These are phyloP conservation scores for Cochlearius cochlearius DNA, from an alignment of 2,113 vertebrate genomes.

Conservation along the genomic window DNA sequence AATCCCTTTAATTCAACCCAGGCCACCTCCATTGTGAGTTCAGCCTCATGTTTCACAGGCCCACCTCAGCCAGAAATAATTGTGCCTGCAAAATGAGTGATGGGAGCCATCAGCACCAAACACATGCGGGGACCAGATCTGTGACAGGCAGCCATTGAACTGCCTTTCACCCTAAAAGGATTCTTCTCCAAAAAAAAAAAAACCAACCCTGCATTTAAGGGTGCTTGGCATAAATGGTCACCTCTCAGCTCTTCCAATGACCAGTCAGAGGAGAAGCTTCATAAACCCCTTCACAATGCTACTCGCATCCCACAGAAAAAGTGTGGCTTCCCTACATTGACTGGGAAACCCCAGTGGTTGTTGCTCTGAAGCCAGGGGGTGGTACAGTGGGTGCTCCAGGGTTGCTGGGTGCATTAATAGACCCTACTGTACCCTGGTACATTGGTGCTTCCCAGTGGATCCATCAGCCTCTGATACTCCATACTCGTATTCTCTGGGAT, in stretches of 20 bases:
- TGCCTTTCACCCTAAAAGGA: not conserved
- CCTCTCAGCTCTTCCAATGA: not conserved
- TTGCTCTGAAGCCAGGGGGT: not conserved
- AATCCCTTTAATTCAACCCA: not conserved
- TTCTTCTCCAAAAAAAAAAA: not conserved
- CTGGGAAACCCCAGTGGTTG: not conserved
- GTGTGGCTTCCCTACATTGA: not conserved
- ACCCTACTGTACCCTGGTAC: not conserved
- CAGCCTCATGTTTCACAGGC: not conserved
- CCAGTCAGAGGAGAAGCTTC: not conserved
- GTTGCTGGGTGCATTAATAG: not conserved
- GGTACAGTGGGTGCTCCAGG: not conserved
- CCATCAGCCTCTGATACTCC: not conserved
- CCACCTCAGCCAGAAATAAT: not conserved
- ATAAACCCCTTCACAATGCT: not conserved
- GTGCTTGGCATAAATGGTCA: not conserved
- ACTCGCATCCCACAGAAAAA: not conserved
- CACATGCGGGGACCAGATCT: rapidly evolving
- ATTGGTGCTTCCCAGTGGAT: not conserved
- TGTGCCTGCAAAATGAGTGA: not conserved
- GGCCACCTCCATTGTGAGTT: not conserved
- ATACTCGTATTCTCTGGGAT: rapidly evolving
- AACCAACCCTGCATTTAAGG: not conserved
- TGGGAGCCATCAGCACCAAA: not conserved
- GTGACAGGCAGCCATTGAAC: not conserved